phyloP scores from a whole-genome alignment of 2,797 vertebrate species.

The Pseudochromis fuscus region DNA sequence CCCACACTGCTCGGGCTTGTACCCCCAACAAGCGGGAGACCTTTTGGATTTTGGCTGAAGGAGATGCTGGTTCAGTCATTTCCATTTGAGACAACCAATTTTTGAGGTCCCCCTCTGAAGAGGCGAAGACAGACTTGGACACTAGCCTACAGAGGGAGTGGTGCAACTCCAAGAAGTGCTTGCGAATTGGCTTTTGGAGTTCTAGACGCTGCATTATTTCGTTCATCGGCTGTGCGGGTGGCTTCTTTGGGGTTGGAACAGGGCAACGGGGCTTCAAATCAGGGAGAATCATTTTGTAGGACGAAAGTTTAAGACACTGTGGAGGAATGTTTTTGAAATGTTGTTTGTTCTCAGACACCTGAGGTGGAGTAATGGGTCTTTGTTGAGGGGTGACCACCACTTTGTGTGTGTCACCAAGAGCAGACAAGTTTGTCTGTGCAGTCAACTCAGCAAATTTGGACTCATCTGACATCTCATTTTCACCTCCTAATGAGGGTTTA shows the following conservation, averaged over 20 bases:
- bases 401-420: constrained; percentile 14
- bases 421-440: constrained; percentile 3
- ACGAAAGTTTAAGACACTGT: constrained; percentile 79
- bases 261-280: constrained; percentile 47
- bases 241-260: constrained; percentile 23
- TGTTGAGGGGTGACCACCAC: constrained; percentile 9
- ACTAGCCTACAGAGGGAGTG: constrained; percentile 86
- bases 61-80: constrained; percentile 45
- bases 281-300: constrained; percentile 76
- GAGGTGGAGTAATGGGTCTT: constrained; percentile 39
- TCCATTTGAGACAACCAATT: constrained; percentile 84
- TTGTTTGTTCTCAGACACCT: constrained; percentile 31
- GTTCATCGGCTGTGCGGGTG: neutral
- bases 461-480: constrained; percentile 28
- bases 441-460: constrained; percentile 27
- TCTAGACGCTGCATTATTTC: constrained; percentile 35
- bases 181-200: constrained; percentile 47
- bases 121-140: constrained; percentile 80
- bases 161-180: constrained; percentile 89
- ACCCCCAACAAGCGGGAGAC: constrained; percentile 76
- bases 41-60: constrained; percentile 78
- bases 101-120: constrained; percentile 85
- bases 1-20: constrained; percentile 87
- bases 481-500: constrained; percentile 43
- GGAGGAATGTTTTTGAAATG: constrained; percentile 76